Evolutionary conservation across 2,113 vertebrate genomes (phyloP).

Genomic region (Zosterops japonicus): DNA sequence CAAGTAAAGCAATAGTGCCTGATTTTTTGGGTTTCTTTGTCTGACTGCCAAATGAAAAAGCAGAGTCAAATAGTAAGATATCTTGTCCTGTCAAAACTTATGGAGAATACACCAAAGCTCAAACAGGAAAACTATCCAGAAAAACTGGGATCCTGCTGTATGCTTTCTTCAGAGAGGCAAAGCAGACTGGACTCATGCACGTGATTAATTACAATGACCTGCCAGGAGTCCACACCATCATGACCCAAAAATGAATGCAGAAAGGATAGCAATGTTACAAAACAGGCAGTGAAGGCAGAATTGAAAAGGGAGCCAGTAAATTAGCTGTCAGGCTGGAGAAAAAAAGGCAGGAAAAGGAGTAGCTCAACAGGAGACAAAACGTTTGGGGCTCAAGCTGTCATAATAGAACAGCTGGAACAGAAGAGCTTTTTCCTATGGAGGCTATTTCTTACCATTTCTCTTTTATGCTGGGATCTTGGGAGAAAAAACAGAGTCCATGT

Average conservation of each 20-base stretch:
- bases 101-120: conserved; percentile 70
- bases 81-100: conserved; percentile 63
- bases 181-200: conserved; percentile 71
- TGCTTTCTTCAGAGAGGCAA: conserved; percentile 70
- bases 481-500: background rate
- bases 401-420: conserved; percentile 43
- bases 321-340: conserved; percentile 80
- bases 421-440: background rate
- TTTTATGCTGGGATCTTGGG: background rate
- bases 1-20: background rate
- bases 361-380: conserved; percentile 74
- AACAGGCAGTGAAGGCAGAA: conserved; percentile 74
- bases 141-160: conserved; percentile 81
- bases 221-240: conserved; percentile 64
- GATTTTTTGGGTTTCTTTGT: background rate
- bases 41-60: background rate
- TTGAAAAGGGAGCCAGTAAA: conserved; percentile 79
- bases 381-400: conserved; percentile 81
- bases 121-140: conserved; percentile 79
- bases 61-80: background rate
- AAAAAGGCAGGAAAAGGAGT: conserved; percentile 79
- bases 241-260: conserved; percentile 67
- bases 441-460: background rate
- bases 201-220: conserved; percentile 78
- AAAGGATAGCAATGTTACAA: conserved; percentile 72